A percentile compares a stretch with the other conserved stretches of the same genome.
phyloP scores from a whole-genome alignment of 53 echinoderm and acorn worm species.

The Patiria pectinifera region DNA sequence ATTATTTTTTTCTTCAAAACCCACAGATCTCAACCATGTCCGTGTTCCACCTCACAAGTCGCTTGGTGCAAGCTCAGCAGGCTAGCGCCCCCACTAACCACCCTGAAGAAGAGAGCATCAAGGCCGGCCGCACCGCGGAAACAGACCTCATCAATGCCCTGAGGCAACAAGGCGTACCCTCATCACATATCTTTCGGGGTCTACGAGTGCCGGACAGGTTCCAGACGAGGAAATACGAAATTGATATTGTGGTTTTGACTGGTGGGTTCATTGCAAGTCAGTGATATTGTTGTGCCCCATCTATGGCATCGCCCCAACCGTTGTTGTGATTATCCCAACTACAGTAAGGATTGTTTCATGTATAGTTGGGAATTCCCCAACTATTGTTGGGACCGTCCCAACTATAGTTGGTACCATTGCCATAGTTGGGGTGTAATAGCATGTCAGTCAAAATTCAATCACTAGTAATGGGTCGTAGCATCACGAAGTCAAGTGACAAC shows the following conservation, averaged over 20 bases:
- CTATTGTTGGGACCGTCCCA: too few relatives aligned
- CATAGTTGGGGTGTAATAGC: too few relatives aligned
- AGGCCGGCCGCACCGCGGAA: slow-evolving; percentile 88
- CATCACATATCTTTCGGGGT: slow-evolving; percentile 74
- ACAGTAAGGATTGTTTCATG: too few relatives aligned
- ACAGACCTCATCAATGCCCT: slow-evolving; percentile 71
- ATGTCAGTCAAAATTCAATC: too few relatives aligned
- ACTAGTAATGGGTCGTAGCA: too few relatives aligned
- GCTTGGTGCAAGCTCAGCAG: slow-evolving; percentile 90
- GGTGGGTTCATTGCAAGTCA: slow-evolving; percentile 53
- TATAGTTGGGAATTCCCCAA: too few relatives aligned
- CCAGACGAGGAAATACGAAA: slow-evolving; percentile 89
- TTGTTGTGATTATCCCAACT: too few relatives aligned
- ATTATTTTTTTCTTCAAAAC: neutral
- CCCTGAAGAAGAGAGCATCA: slow-evolving; percentile 80
- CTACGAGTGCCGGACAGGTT: slow-evolving; percentile 91
- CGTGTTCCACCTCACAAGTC: slow-evolving; percentile 78
- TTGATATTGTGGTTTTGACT: slow-evolving; percentile 87
- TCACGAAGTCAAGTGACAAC: too few relatives aligned
- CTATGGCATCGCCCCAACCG: too few relatives aligned
- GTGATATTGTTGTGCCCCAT: too few relatives aligned
- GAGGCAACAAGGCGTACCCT: slow-evolving; percentile 69
- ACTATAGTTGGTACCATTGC: too few relatives aligned
- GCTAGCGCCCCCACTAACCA: slow-evolving; percentile 80
- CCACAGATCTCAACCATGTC: slow-evolving; percentile 20